phyloP scores from a whole-genome alignment of 2,113 vertebrate species.

The Falco punctatus region DNA sequence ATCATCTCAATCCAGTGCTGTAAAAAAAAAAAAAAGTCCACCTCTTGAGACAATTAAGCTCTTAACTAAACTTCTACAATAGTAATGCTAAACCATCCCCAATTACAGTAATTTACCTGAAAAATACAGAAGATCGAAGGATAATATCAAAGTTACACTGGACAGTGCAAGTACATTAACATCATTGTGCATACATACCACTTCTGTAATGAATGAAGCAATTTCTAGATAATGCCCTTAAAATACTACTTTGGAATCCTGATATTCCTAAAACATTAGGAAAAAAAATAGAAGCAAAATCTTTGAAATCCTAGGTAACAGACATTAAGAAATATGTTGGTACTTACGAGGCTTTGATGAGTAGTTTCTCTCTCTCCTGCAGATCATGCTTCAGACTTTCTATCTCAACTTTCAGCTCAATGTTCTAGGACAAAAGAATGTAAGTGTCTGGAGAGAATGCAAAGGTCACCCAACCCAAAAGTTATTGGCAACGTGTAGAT shows the following conservation, averaged over 20 bases:
- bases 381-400: constrained; percentile 94
- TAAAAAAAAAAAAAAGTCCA: neutral
- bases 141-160: neutral
- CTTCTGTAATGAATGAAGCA: neutral
- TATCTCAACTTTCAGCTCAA: constrained; percentile 96
- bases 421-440: constrained; percentile 82
- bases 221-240: neutral
- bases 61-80: neutral
- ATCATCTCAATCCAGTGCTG: neutral
- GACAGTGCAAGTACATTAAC: neutral
- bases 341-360: constrained; percentile 96
- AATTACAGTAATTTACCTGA: neutral
- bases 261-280: neutral
- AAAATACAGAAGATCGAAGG: neutral
- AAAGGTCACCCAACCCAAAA: neutral
- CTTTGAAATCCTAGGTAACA: neutral
- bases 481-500: neutral
- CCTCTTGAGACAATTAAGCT: neutral
- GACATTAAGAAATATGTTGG: neutral
- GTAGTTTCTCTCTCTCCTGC: constrained; percentile 90
- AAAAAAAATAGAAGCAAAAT: neutral
- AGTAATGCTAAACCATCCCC: neutral
- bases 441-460: neutral
- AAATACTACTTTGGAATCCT: neutral
- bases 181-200: neutral